Percentiles rank a stretch among this genome's conserved stretches.
These are phyloP conservation scores for Ectemnius continuus DNA, from an alignment of 2,888 invertebrate species.

Conservation along the genomic window DNA sequence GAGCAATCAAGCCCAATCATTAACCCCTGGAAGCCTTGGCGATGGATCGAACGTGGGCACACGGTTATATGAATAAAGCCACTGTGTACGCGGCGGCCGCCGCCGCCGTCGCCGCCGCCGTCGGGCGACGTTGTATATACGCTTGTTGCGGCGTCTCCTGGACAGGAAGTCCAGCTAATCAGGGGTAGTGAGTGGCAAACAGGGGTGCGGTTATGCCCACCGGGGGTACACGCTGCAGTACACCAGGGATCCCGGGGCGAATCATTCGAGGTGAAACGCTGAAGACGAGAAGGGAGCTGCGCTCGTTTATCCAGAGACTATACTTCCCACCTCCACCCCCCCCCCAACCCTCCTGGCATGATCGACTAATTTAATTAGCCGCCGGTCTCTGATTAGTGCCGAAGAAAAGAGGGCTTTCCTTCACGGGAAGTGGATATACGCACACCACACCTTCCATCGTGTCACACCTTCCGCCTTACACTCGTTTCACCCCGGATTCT, in stretches of 20 bases:
- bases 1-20: slow-evolving; percentile 78
- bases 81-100: slow-evolving; percentile 35
- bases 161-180: slow-evolving; percentile 77
- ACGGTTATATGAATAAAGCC: slow-evolving; percentile 58
- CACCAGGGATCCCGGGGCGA: slow-evolving; percentile 65
- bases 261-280: slow-evolving; percentile 45
- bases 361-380: slow-evolving; percentile 63
- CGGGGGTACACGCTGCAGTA: slow-evolving; percentile 60
- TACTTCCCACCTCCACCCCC: slow-evolving; percentile 36
- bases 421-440: slow-evolving; percentile 24
- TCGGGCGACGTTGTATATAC: slow-evolving; percentile 18
- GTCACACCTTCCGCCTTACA: slow-evolving; percentile 22
- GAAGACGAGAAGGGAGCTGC: slow-evolving; percentile 16
- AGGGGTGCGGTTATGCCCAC: slow-evolving; percentile 75
- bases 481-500: slow-evolving; percentile 22
- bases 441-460: slow-evolving; percentile 16
- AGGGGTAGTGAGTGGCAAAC: slow-evolving; percentile 78
- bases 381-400: slow-evolving; percentile 56
- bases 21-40: slow-evolving; percentile 68
- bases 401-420: slow-evolving; percentile 40
- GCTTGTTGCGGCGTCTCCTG: slow-evolving; percentile 67
- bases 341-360: slow-evolving; percentile 39
- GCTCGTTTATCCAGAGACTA: slow-evolving; percentile 26
- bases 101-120: slow-evolving; percentile 11
- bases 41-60: slow-evolving; percentile 59